Base-by-base conservation (phyloP, 2,888 invertebrate species). In the Leptarthrus brevirostris region DNA sequence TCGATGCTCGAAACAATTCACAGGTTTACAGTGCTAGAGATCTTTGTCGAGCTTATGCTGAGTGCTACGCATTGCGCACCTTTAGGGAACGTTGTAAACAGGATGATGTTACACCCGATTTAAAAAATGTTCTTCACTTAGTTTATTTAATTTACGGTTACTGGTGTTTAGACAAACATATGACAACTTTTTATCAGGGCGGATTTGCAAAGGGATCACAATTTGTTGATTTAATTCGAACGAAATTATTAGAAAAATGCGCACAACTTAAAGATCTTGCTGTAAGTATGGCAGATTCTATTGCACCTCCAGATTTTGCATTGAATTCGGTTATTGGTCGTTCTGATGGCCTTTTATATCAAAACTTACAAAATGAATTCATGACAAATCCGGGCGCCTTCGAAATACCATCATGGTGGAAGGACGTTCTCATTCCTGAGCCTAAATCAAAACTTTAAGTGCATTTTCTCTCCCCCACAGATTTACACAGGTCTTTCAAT, bases 281-380 rank as follows among this genome's bases (percentile, higher is more conserved):
- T 0, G 90, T 96, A 0, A 86, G 90, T 1, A 88, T 96, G 2
- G 93, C 92, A 2, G 97, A 97, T 83, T 92, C 92, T 26, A 87
- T 97, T 24, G 93, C 96, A 2, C 95, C 95, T 0, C 93, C 96
- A 0, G 97, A 97, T 86, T 96, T 93, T 82, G 90, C 95, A 36
- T 86, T 97, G 12, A 93, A 95, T 84, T 96, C 96, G 24, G 0
- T 92, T 0, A 87, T 97, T n/a, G 97, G 96, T 44, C 86, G 87
- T 80, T 90, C 94, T 4, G 94, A 96, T 85, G 97, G 97, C 81
- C 91, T 91, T 8, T 16, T 72, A 82, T 94, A 79, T 82, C 90
- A 93, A 82, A 90, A 92, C 81, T 86, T 94, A 14, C 91, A 93
- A 82, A 88, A 88, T 75, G 88, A 89, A 76, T 88, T 93, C 83